These are phyloP conservation scores for Drosophila infuscata DNA, from an alignment of 2,888 invertebrate species.

Conservation along the genomic window DNA sequence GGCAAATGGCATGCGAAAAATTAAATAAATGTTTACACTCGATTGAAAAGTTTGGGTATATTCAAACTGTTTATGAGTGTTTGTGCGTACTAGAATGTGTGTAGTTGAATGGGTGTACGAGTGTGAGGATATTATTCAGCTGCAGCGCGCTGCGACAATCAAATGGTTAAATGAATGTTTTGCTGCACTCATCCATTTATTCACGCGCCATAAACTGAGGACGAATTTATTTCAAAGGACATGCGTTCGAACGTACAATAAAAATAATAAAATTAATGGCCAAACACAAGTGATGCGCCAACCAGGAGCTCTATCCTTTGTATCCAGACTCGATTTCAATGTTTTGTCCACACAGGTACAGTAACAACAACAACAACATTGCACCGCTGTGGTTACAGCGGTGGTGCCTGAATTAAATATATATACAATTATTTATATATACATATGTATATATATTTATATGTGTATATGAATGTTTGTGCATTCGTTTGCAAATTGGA, in stretches of 20 bases:
- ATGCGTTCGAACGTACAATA: conserved; percentile 64
- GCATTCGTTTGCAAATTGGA: conserved; percentile 60
- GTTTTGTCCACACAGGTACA: conserved; percentile 18
- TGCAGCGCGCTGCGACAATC: conserved; percentile 52
- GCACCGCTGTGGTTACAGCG: conserved; percentile 46
- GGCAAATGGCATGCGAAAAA: conserved; percentile 54
- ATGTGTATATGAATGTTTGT: conserved; percentile 18
- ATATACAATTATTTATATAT: conserved; percentile 7
- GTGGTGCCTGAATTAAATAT: conserved; percentile 69
- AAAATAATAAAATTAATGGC: conserved; percentile 77
- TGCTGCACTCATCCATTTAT: conserved; percentile 79
- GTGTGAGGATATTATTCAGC: conserved; percentile 33
- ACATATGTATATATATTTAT: neutral
- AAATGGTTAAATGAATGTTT: conserved; percentile 75
- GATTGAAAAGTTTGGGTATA: conserved; percentile 5
- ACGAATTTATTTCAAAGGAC: conserved; percentile 75
- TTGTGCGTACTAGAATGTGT: neutral
- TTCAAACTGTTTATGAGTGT: conserved; percentile 18
- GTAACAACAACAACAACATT: conserved; percentile 16
- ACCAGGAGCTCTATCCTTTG: conserved; percentile 19
- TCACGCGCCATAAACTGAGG: conserved; percentile 79
- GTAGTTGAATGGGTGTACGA: neutral
- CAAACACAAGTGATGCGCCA: conserved; percentile 53
- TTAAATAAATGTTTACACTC: conserved; percentile 42
- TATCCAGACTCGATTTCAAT: conserved; percentile 7